Evolutionary conservation across 1,140 invertebrate genomes (phyloP), one percentile per base, ranked within the genome.

Genomic region (Ylistrum balloti): DNA sequence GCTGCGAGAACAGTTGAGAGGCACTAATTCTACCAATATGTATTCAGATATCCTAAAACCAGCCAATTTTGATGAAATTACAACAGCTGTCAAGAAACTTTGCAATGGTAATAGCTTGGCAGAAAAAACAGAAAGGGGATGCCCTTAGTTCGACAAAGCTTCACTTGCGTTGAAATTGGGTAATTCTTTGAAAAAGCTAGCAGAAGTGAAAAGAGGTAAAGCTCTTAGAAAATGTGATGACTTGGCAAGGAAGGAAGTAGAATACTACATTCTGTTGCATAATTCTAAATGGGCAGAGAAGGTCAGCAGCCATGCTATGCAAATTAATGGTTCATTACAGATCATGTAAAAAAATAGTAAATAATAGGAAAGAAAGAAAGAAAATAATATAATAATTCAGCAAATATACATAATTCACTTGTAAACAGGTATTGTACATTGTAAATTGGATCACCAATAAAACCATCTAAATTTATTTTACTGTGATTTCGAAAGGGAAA

Each of bases 121-220:
- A 38, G n/a, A 74, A 28, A 1, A 3, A 9, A 74, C 56, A 28
- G 56, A 74, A 1, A 74, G 56, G 17, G 56, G 56, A 7, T 74
- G 56, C n/a, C 56, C 56, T 2, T 28, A 74, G n/a, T 93, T 89
- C 86, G 38, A 35, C 20, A 91, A 86, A 87, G 91, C 93, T 45
- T 91, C 91, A 17, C 56, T 92, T 28, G 92, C 90, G 13, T 28
- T 93, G 22, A 93, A 93, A 41, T 88, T 93, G 5, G 92, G 92
- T 17, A 90, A 93, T 45, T 88, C 45, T 0, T 38, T 93, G 9
- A 92, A 92, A 33, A 92, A 92, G 89, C 90, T 91, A 91, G 91
- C 88, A 17, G 90, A 86, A 88, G 89, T 93, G 22, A 88, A 89
- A 89, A 91, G 85, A 48, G 89, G 86, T 17, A 85, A 86, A 33